These are phyloP conservation scores for Tanaodytes sp. DNA, from an alignment of 2,888 invertebrate species.

Conservation along the genomic window DNA sequence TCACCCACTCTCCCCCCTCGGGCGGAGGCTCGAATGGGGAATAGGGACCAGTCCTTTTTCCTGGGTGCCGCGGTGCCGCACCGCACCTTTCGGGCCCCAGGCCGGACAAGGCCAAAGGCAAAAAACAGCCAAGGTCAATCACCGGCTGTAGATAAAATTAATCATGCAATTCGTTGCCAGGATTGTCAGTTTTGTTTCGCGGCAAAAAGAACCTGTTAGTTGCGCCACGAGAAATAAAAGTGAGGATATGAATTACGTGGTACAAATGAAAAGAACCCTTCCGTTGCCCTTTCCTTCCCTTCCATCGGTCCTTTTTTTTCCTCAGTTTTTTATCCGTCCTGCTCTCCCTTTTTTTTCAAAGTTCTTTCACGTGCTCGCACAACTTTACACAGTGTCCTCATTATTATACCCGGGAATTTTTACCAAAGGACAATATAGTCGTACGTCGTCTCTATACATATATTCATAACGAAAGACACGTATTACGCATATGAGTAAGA, in stretches of 20 bases:
- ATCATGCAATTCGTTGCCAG: slow-evolving; percentile 30
- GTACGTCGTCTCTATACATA: slow-evolving; percentile 39
- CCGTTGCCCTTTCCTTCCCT: slow-evolving; percentile 6
- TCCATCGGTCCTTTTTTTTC: slow-evolving; percentile 1
- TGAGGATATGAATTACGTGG: slow-evolving; percentile 33
- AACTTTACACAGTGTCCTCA: slow-evolving; percentile 34
- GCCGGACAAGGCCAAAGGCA: too few species aligned
- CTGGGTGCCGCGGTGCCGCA: too few species aligned
- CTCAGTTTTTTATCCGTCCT: neutral
- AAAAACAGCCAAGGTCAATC: too few species aligned
- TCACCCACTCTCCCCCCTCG: too few species aligned
- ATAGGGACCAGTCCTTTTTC: too few species aligned
- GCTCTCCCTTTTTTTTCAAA: slow-evolving; percentile 2
- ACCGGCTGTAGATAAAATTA: slow-evolving; percentile 25
- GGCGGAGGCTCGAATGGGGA: too few species aligned
- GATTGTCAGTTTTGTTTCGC: slow-evolving; percentile 21
- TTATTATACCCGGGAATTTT: slow-evolving; percentile 42
- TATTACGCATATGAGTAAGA: slow-evolving; percentile 44
- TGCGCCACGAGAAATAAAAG: slow-evolving; percentile 23
- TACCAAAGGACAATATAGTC: slow-evolving; percentile 42
- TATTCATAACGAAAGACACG: slow-evolving; percentile 44
- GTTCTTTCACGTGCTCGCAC: slow-evolving; percentile 24
- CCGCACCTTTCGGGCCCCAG: too few species aligned
- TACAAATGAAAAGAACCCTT: slow-evolving; percentile 25
- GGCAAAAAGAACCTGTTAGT: slow-evolving; percentile 30